Conservation (phyloP, 2,888 invertebrate genomes). For the Erebia ligea region DNA sequence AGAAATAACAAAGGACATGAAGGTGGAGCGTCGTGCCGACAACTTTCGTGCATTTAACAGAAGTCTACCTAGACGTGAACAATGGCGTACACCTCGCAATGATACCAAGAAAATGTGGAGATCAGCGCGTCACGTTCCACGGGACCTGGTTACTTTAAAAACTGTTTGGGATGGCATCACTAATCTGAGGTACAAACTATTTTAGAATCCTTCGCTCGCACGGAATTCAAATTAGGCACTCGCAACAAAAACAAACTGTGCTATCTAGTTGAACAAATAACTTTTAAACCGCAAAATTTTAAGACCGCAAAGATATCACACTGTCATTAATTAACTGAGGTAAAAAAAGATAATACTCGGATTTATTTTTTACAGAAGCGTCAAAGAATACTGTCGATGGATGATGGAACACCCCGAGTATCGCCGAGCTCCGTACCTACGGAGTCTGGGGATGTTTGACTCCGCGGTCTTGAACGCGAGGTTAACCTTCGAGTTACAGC, state of each 20-base stretch:
- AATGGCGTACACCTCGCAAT: conserved; percentile 78
- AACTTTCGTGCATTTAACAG: conserved; percentile 75
- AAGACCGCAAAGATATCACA: too few relatives aligned
- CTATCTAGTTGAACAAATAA: too few relatives aligned
- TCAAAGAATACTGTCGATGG: conserved; percentile 83
- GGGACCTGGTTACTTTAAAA: conserved; percentile 84
- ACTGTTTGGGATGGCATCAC: conserved; percentile 86
- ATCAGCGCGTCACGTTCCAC: conserved; percentile 80
- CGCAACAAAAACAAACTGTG: too few relatives aligned
- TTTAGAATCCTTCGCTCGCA: not conserved
- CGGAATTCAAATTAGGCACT: too few relatives aligned
- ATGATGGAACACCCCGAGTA: conserved; percentile 81
- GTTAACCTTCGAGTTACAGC: conserved; percentile 60
- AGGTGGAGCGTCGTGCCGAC: conserved; percentile 66
- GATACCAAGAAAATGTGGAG: conserved; percentile 81
- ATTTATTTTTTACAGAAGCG: conserved; percentile 66
- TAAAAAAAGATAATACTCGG: not conserved
- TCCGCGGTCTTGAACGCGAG: conserved; percentile 65
- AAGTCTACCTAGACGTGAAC: conserved; percentile 69
- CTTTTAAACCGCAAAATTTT: too few relatives aligned
- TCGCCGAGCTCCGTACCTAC: conserved; percentile 79
- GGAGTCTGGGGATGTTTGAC: conserved; percentile 80
- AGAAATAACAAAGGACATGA: conserved; percentile 76
- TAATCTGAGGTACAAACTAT: conserved; percentile 72
- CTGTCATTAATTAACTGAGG: too few relatives aligned